phyloP scores from a whole-genome alignment of 2,888 invertebrate species.

The Trichogramma evanescens region DNA sequence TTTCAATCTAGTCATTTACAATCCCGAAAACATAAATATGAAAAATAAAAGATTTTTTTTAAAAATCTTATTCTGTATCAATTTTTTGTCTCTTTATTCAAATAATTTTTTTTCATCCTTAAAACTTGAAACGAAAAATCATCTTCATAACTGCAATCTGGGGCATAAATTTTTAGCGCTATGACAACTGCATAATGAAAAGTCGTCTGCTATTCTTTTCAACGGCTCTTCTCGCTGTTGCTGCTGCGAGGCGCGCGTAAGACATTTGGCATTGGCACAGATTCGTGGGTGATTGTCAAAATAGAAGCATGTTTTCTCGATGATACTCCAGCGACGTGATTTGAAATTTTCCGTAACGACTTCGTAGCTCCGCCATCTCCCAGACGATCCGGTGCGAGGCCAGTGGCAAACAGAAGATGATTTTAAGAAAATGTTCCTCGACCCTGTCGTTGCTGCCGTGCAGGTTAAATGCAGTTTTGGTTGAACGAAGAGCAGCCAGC shows the following conservation, averaged over 20 bases:
- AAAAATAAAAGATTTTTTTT: too few relatives aligned
- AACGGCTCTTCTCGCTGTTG: too few relatives aligned
- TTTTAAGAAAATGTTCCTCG: slow-evolving; percentile 5
- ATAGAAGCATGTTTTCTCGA: neutral
- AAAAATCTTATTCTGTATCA: too few relatives aligned
- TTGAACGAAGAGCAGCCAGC: slow-evolving; percentile 11
- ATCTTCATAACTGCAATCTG: neutral
- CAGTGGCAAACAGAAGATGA: neutral
- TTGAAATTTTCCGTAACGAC: too few relatives aligned
- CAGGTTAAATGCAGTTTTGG: neutral
- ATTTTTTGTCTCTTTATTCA: neutral
- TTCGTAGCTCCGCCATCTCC: too few relatives aligned
- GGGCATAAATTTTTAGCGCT: neutral
- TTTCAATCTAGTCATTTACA: too few relatives aligned
- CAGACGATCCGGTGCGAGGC: too few relatives aligned
- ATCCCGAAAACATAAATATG: too few relatives aligned
- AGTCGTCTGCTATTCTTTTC: slow-evolving; percentile 1
- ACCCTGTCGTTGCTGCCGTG: neutral
- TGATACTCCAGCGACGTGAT: too few relatives aligned
- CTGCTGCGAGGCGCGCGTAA: too few relatives aligned
- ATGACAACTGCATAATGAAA: neutral
- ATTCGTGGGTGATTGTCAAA: neutral
- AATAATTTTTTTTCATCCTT: neutral
- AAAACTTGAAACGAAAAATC: neutral
- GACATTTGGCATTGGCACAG: too few relatives aligned